These are phyloP conservation scores for Agelastica alni DNA, from an alignment of 2,888 invertebrate species.

Conservation along the genomic window DNA sequence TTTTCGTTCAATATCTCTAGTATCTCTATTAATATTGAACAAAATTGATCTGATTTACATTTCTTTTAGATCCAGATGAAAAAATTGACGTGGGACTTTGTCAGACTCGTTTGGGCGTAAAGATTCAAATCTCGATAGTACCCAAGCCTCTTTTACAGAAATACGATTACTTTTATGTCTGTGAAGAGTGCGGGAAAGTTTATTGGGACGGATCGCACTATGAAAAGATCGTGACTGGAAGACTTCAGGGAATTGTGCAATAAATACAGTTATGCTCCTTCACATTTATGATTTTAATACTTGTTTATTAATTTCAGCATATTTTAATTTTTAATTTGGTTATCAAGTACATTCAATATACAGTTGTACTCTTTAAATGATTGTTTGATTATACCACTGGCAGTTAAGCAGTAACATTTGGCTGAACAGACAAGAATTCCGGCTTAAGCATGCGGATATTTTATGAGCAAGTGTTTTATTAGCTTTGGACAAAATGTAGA, in stretches of 20 bases:
- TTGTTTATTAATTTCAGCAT: constrained; percentile 1
- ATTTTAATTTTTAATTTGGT: constrained; percentile 13
- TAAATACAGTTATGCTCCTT: constrained; percentile 22
- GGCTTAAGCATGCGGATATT: no score
- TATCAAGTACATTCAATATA: constrained; percentile 13
- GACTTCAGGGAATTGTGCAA: constrained; percentile 50
- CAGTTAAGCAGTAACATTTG: no score
- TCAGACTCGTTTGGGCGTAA: constrained; percentile 61
- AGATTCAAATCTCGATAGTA: constrained; percentile 60
- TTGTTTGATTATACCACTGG: no score
- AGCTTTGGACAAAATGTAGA: no score
- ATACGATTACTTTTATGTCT: constrained; percentile 65
- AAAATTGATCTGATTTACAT: no score
- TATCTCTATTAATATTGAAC: no score
- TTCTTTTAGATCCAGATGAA: constrained; percentile 47
- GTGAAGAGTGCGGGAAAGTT: constrained; percentile 74
- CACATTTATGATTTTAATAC: constrained; percentile 9
- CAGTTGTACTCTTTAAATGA: constrained; percentile 8
- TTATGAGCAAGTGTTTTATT: no score
- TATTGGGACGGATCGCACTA: constrained; percentile 67
- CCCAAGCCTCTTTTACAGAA: constrained; percentile 48
- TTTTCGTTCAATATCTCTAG: no score
- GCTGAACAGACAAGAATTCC: no score
- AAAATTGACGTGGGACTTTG: constrained; percentile 54
- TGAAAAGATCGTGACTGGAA: constrained; percentile 47